phyloP scores from a whole-genome alignment of 2,113 vertebrate genomes.

The Poecile atricapillus region DNA sequence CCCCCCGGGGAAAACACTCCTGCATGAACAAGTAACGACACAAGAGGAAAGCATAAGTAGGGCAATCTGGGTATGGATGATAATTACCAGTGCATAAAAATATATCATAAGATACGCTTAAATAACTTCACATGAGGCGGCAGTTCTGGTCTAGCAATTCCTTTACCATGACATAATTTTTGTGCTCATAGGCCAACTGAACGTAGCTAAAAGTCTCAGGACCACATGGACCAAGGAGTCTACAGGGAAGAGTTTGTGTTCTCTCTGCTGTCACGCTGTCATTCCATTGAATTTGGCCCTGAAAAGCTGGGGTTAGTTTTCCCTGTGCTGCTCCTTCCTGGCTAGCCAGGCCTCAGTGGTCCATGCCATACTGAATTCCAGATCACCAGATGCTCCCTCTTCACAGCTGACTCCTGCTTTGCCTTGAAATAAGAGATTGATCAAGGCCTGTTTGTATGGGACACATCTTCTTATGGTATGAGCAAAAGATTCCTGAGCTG shows the following conservation, averaged over 20 bases:
- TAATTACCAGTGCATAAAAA: constrained; percentile 13
- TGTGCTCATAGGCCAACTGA: not conserved
- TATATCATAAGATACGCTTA: not conserved
- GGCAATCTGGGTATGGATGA: not conserved
- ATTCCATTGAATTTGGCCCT: not conserved
- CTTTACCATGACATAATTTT: not conserved
- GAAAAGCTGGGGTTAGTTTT: not conserved
- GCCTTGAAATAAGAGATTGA: not conserved
- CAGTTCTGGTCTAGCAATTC: constrained; percentile 24
- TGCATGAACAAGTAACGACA: not conserved
- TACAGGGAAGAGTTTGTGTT: fast-evolving
- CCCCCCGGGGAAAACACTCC: not conserved
- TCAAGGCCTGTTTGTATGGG: not conserved
- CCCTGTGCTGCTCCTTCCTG: not conserved
- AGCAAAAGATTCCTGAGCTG: not conserved
- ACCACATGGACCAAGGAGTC: not conserved
- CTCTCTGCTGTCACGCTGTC: not conserved
- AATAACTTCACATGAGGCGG: not conserved
- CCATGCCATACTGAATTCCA: not conserved
- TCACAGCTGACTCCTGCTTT: not conserved
- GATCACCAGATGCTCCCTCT: not conserved
- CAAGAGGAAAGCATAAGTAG: constrained; percentile 21
- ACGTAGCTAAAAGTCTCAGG: not conserved
- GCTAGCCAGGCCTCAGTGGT: not conserved
- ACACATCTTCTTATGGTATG: not conserved